These are phyloP conservation scores for Eilema caniola DNA, from an alignment of 2,888 invertebrate species.

Conservation along the genomic window DNA sequence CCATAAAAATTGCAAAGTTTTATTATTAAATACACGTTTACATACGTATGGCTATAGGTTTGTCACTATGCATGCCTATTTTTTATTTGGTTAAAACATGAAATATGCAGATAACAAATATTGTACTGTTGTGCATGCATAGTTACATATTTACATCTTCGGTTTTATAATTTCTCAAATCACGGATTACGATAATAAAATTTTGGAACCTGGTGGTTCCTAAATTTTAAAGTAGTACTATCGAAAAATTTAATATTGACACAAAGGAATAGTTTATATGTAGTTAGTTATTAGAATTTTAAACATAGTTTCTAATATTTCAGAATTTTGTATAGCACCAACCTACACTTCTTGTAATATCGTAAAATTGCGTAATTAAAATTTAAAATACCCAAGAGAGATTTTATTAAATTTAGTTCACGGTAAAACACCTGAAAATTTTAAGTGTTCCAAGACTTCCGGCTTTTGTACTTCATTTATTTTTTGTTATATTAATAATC, in stretches of 20 bases:
- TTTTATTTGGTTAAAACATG: background rate
- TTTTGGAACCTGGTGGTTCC: background rate
- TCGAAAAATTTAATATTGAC: no score
- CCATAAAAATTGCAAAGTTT: constrained; percentile 42
- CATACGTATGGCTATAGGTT: constrained; percentile 10
- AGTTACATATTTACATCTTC: background rate
- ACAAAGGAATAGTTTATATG: background rate
- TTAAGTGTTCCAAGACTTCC: background rate
- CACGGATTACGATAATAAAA: background rate
- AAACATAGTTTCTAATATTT: no score
- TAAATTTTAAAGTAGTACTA: no score
- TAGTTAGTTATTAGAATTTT: background rate
- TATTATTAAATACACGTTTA: constrained; percentile 31
- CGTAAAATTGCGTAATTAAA: no score
- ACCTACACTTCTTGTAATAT: no score
- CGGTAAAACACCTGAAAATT: background rate
- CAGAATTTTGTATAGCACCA: no score
- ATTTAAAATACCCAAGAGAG: background rate
- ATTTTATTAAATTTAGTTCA: background rate
- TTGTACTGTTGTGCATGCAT: background rate
- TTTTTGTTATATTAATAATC: background rate
- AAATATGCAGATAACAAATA: background rate
- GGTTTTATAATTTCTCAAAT: background rate
- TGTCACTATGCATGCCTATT: constrained; percentile 26
- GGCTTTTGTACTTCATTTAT: background rate